Base-by-base conservation (phyloP, 2,888 invertebrate genomes). In the Ophion slaviceki region DNA sequence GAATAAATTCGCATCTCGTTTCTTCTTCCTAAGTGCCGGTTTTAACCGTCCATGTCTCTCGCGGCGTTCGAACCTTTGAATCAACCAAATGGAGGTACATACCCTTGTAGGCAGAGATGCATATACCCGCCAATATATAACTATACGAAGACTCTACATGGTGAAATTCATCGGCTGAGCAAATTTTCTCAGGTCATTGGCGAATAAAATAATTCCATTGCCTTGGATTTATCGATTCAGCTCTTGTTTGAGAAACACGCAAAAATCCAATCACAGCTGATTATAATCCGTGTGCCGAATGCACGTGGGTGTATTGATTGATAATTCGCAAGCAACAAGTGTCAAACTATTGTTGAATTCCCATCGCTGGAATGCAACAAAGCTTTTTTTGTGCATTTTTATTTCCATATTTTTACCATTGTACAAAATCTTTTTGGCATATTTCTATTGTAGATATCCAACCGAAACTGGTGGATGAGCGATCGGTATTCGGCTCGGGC, bases 1-100 rank as follows among this genome's bases (percentile, higher is more conserved):
- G 82, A 85, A 82, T 85, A 85, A 85, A 85, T 85, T 85, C 82
- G 85, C 85, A 76, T 85, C 85, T 85, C 76, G 85, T 85, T 85
- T 85, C 82, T 82, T 71, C 74, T 67, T 80, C 74, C 75, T 85
- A 82, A 85, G 82, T 85, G 79, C 75, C 75, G 82, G 85, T 82
- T 80, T 74, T 79, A 71, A 82, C 70, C 78, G 78, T 74, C 71
- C 79, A 79, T 75, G 72, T 72, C 67, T 80, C 80, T 66, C 59
- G 74, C 83, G 83, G 83, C 79, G 72, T 74, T 59, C 68, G 80
- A 80, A 70, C 80, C 79, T 84, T 80, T 71, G 80, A 75, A 84
- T 80, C 84, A 70, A 83, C 61, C 62, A 67, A 79, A 79, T 64
- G 40, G 20, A 74, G 32, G 59, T 45, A 47, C 36, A 47, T 28